Evolutionary conservation across 1,140 invertebrate species (phyloP).

Genomic region (Cotesia typhae): DNA sequence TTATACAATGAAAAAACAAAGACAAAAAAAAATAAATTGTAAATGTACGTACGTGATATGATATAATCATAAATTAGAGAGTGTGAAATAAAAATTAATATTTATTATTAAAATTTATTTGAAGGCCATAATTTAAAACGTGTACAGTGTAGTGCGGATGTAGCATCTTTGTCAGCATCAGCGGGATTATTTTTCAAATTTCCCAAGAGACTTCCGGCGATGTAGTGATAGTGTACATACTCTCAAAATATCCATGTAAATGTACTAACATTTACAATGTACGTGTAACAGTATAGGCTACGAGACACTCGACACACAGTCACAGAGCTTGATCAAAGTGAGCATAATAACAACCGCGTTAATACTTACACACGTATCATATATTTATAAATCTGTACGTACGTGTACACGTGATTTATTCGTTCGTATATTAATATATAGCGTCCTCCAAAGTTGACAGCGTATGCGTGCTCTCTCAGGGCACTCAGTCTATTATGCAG

Average conservation of each 20-base stretch:
- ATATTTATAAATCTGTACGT: background rate
- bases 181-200: conserved; percentile 35
- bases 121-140: conserved; percentile 10
- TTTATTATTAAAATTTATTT: conserved; percentile 1
- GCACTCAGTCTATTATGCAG: conserved; percentile 50
- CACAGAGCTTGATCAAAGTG: background rate
- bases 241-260: too few relatives aligned
- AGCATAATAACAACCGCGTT: background rate
- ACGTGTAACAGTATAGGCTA: background rate
- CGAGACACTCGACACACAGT: background rate
- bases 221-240: too few relatives aligned
- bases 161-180: conserved; percentile 22
- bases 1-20: too few relatives aligned
- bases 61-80: too few relatives aligned
- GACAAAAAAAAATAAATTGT: too few relatives aligned
- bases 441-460: conserved; percentile 40
- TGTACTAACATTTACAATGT: too few relatives aligned
- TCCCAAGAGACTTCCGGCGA: conserved; percentile 30
- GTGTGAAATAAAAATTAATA: too few relatives aligned
- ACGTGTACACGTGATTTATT: background rate
- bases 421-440: conserved; percentile 5
- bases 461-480: conserved; percentile 42
- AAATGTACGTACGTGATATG: too few relatives aligned
- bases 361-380: conserved; percentile 8
- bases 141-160: conserved; percentile 25